Evolutionary conservation across 1,140 invertebrate genomes (phyloP).

Genomic region (Fopius arisanus): DNA sequence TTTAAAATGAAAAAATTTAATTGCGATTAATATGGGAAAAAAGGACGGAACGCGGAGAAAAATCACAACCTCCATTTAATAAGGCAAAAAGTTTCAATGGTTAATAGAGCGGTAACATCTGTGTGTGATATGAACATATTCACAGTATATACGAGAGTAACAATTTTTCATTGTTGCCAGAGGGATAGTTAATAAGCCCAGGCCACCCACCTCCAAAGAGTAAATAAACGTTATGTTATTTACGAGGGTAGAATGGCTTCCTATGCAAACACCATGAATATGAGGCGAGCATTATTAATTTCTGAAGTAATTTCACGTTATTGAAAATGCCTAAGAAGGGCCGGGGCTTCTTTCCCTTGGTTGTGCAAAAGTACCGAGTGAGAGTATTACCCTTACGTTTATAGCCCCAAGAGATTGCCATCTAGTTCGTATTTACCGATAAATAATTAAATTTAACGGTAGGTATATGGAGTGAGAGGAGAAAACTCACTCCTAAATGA

Average conservation of each 20-base stretch:
- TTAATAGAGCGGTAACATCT: conserved; percentile 6
- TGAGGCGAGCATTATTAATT: conserved; percentile 50
- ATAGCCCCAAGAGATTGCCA: background rate
- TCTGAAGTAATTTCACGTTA: conserved; percentile 48
- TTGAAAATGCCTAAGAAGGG: conserved; percentile 48
- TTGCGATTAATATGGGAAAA: background rate
- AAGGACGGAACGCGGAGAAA: background rate
- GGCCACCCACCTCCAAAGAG: conserved; percentile 11
- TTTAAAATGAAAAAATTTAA: too few species aligned
- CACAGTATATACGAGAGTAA: background rate
- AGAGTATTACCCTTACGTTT: background rate
- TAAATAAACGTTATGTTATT: conserved; percentile 21
- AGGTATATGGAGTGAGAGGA: background rate
- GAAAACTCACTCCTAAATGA: background rate
- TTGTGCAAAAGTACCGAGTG: background rate
- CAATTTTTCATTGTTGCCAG: conserved; percentile 18
- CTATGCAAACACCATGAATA: conserved; percentile 43
- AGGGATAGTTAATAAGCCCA: conserved; percentile 47
- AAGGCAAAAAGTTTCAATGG: background rate
- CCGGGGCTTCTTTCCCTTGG: conserved; percentile 8
- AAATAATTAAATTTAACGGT: background rate
- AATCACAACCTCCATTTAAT: background rate
- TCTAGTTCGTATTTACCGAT: background rate
- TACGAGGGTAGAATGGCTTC: conserved; percentile 11
- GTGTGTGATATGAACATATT: conserved; percentile 8